phyloP scores from a whole-genome alignment of 2,113 vertebrate species.

The Hypomesus transpacificus region DNA sequence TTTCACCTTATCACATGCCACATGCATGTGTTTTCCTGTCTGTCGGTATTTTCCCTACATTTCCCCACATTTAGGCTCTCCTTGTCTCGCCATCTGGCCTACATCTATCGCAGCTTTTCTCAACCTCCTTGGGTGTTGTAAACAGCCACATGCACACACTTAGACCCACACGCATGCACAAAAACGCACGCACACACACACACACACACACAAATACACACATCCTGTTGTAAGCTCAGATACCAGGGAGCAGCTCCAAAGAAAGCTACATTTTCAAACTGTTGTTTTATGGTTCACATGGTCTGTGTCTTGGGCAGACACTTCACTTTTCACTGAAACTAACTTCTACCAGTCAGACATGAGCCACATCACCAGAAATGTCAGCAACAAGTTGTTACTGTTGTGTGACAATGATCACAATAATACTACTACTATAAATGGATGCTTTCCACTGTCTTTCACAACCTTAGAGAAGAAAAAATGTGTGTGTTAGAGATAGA shows the following conservation, averaged over 20 bases:
- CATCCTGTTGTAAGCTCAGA: background rate
- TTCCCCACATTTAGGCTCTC: constrained; percentile 4
- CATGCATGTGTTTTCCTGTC: background rate
- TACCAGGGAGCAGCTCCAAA: constrained; percentile 22
- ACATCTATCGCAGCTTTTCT: constrained; percentile 31
- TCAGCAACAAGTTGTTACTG: background rate
- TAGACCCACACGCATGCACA: background rate
- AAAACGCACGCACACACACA: constrained; percentile 3
- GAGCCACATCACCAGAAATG: constrained; percentile 9
- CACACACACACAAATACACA: constrained; percentile 4
- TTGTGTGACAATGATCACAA: too few species aligned
- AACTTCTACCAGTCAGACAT: constrained; percentile 10
- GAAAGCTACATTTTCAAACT: constrained; percentile 30
- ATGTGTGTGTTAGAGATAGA: too few species aligned
- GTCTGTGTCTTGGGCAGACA: constrained; percentile 2
- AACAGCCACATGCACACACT: constrained; percentile 8
- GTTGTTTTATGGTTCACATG: constrained; percentile 8
- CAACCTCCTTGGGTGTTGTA: constrained; percentile 23
- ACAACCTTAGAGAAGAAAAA: too few species aligned
- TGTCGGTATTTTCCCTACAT: background rate
- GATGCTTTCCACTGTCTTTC: too few species aligned
- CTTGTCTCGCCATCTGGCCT: constrained; percentile 36
- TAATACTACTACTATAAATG: too few species aligned
- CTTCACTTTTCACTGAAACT: background rate
- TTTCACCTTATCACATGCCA: constrained; percentile 22